Evolutionary conservation across 2,888 invertebrate species (phyloP).

Genomic region (Cheilosia impressa): DNA sequence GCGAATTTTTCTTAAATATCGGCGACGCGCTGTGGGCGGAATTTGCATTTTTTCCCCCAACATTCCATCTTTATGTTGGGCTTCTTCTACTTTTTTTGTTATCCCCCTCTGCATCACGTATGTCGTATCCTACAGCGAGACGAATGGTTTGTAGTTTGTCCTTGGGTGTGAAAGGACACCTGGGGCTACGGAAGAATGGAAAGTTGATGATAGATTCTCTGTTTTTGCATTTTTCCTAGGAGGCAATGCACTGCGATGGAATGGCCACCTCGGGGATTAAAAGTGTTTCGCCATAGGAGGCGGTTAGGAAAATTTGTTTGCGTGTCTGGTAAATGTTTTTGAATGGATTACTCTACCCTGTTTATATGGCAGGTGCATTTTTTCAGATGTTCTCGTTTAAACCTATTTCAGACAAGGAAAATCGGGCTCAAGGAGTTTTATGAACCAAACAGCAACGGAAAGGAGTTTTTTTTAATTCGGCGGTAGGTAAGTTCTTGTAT

Average conservation of each 20-base stretch:
- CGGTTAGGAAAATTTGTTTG: not conserved
- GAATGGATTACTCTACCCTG: not conserved
- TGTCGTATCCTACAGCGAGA: constrained; percentile 24
- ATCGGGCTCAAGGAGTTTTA: too few species aligned
- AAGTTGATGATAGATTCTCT: not conserved
- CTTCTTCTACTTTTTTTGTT: constrained; percentile 33
- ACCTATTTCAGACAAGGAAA: too few species aligned
- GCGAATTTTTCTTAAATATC: constrained; percentile 32
- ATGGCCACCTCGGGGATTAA: not conserved
- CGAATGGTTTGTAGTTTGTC: constrained; percentile 52
- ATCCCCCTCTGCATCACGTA: constrained; percentile 10
- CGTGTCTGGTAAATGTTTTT: not conserved
- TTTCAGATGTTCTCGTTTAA: too few species aligned
- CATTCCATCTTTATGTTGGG: constrained; percentile 1
- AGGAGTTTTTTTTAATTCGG: too few species aligned
- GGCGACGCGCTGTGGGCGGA: not conserved
- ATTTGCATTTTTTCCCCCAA: not conserved
- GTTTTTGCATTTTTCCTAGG: not conserved
- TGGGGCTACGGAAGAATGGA: constrained; percentile 23
- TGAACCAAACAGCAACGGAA: too few species aligned
- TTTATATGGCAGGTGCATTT: not conserved
- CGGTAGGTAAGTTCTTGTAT: too few species aligned
- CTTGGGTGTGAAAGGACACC: constrained; percentile 32
- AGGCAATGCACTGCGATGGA: not conserved
- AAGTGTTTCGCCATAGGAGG: constrained; percentile 4